Base-by-base conservation (phyloP, 1,140 invertebrate species). In the Chrysomallon squamiferum region DNA sequence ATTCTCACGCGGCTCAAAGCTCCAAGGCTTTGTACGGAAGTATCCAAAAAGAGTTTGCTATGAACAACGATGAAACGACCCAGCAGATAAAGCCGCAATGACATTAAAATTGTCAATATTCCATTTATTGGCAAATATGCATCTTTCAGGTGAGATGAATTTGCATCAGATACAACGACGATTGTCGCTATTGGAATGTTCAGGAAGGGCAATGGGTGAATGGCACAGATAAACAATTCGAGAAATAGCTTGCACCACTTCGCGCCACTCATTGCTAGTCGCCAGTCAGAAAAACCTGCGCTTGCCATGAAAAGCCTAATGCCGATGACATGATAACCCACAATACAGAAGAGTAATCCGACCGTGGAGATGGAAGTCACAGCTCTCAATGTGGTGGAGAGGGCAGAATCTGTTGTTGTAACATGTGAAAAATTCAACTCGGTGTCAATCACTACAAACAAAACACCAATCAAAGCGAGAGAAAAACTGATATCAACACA, bases 31-130 rank as follows among this genome's bases (percentile, higher is more conserved):
- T 82, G 81, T 0, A 82, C 80, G 0, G 79, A 81, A 4, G 81
- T 82, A 62, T 85, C 82, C 20, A 76, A 73, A 66, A 83, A 83
- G 5, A 85, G 62, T 41, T 77, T 76, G 59, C 80, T 83, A 65
- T 83, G 81, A 1, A 83, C 76, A 56, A 85, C 74, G 9, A 83
- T 69, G 63, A 80, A 78, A 9, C 82, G 61, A 41, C 78, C 74
- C 35, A 85, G 62, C n/a, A 84, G 71, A 62, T 83, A 84, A 0
- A 84, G 58, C 20, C 82, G 58, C n/a, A 82, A 64, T 59, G 84
- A 84, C 83, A 84, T 84, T 7, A 81, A 62, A 45, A 84, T 75
- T 0, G 78, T 73, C 29, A 84, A 73, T 22, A 83, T 72, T 15
- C 75, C 73, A 68, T 84, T 80, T 2, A 79, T 33, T 38, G 83